Base-by-base conservation (phyloP, 2,113 vertebrate genomes). In the Mus spicilegus region DNA sequence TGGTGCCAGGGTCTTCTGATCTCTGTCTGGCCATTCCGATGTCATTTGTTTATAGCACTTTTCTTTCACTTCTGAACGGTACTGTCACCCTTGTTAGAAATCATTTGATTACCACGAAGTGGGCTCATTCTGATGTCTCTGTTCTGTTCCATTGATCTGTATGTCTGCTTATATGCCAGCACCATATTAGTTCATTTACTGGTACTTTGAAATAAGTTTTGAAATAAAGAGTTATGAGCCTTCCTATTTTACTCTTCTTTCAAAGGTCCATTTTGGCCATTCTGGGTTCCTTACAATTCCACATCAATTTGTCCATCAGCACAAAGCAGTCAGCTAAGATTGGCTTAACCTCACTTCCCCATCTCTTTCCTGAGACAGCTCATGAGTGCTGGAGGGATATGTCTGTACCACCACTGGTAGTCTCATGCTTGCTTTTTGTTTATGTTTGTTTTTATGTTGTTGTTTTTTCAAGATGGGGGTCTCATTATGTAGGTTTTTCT, bases 221-320 rank as follows among this genome's bases (percentile, higher is more conserved):
- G 49, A 80, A 80, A n/a, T 86, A 86, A 86, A 86, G 61, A 67
- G 49, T 67, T 49, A 65, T 85, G 82, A 33, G 39, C 87, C 49
- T 70, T 82, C 19, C 76, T 70, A 8, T 39, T 88, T 94, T 77
- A 65, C 58, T 95, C 22, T 90, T 92, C 46, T 69, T 94, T 75
- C 30, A 86, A 67, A 67, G 82, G 36, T 63, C 63, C 87, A 46
- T 93, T 94, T 97, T 76, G 28, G 22, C 76, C 69, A 6, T 90
- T 92, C 65, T 95, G 58, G 58, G 42, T 76, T 16, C 19, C 42
- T 88, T 94, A 51, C 9, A 76, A 39, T 93, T 91, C 51, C 77
- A 49, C 76, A 67, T 65, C 77, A 76, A 1, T 26, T 89, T 96
- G 63, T 76, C n/a, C 28, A 1, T 88, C 95, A 94, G 16, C 87